phyloP scores from a whole-genome alignment of 2,797 vertebrate genomes.

The Lithobates sylvaticus region DNA sequence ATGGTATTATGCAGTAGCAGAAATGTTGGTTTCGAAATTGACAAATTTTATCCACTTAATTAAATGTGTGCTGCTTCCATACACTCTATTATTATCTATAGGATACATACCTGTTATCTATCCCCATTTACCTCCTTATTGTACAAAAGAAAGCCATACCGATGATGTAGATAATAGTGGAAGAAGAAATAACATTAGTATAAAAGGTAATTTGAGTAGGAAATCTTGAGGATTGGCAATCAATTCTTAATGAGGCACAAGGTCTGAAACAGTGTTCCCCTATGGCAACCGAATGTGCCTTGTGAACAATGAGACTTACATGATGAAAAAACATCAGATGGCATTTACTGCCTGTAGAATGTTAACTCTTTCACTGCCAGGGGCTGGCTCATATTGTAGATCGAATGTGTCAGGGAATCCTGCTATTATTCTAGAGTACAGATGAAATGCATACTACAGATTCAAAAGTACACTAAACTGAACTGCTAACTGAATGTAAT shows the following conservation, averaged over 20 bases:
- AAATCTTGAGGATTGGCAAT: conserved; percentile 40
- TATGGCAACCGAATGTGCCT: conserved; percentile 8
- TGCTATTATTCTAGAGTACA: no score
- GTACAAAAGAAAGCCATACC: background rate
- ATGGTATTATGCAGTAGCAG: no score
- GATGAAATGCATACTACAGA: background rate
- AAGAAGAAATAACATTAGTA: conserved; percentile 29
- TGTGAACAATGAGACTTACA: background rate
- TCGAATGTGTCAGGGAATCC: background rate
- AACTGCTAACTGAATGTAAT: no score
- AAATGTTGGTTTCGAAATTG: background rate
- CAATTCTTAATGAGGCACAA: conserved; percentile 31
- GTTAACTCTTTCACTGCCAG: background rate
- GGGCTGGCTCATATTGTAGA: background rate
- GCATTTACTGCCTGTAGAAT: conserved; percentile 10
- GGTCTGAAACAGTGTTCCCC: conserved; percentile 3
- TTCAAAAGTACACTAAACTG: no score
- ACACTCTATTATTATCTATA: no score
- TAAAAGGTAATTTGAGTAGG: conserved; percentile 41
- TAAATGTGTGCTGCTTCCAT: no score
- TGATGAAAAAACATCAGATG: background rate
- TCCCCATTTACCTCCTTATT: background rate
- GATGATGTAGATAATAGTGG: conserved; percentile 23
- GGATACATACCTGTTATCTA: background rate
- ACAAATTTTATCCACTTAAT: background rate